Base-by-base conservation (phyloP, 2,888 invertebrate species). In the Xestobium rufovillosum region DNA sequence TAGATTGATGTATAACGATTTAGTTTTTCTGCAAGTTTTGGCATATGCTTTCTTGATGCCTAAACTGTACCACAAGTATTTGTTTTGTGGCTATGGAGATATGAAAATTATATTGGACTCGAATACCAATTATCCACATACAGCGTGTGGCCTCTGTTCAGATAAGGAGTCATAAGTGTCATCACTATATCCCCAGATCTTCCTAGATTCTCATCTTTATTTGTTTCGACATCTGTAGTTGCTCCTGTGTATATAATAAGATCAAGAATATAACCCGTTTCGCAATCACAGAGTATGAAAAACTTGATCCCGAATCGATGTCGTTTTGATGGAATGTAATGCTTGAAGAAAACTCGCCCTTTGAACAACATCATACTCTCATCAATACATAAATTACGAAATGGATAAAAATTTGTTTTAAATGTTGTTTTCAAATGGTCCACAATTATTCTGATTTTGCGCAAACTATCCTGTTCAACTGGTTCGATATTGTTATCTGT, bases 51-150 rank as follows among this genome's bases (percentile, higher is more conserved):
- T 32, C 36, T 35, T 16, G 33, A 42, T 9, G 25, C 4, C 27
- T 37, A 33, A 3, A 37, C 38, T 14, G 40, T 41, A 14, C 38
- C 38, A 38, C 43, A 38, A 8, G 33, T 19, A 15, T 40, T 41
- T 9, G 36, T 34, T 43, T 31, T 36, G 26, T 35, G 8, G 4
- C 14, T n/a, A 34, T 38, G 32, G 3, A 38, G 27, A 4, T 14
- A 4, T 4, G 12, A 26, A 34, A 38, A 36, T 16, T 34, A 44
- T 15, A 29, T 31, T 31, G 43, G 51, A 28, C 50, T 48, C n/a
- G 47, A 43, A 36, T 52, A 49, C 45, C 42, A 47, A 16, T 53
- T 52, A 30, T 53, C 49, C 3, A 36, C 36, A 33, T 37, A 50
- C 13, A 54, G 31, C 11, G 36, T 39, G 30, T 53, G 49, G 6